These are phyloP conservation scores for Peromyscus maniculatus DNA, from an alignment of 2,113 vertebrate genomes.

Conservation along the genomic window DNA sequence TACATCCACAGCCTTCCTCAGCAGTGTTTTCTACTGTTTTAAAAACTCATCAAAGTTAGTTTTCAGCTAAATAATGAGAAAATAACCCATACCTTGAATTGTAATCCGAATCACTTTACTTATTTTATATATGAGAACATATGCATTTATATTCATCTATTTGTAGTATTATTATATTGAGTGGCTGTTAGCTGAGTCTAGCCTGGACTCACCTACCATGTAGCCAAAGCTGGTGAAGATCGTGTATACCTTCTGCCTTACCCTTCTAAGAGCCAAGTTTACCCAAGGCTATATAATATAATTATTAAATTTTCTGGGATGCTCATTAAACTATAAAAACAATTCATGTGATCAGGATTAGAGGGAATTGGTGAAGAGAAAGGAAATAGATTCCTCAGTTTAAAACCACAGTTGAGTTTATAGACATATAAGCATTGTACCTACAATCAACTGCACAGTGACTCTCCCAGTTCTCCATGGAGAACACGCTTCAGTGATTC, in stretches of 20 bases:
- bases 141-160: not conserved
- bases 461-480: not conserved
- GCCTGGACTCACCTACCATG: not conserved
- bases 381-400: not conserved
- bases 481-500: not conserved
- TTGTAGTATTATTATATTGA: not conserved
- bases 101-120: not conserved
- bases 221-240: not conserved
- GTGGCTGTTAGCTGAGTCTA: fast-evolving
- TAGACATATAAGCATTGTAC: not conserved
- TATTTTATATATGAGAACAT: not conserved
- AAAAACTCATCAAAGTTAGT: not conserved
- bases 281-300: not conserved
- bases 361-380: not conserved
- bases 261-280: not conserved
- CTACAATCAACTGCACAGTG: not conserved
- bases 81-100: constrained; percentile 1
- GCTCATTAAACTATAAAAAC: not conserved
- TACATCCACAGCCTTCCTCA: not conserved
- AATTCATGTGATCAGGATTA: not conserved
- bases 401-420: not conserved
- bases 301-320: not conserved
- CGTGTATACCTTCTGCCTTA: not conserved
- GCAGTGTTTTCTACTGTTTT: constrained; percentile 60
- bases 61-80: constrained; percentile 41